Conservation (phyloP, 2,113 vertebrate genomes). For the Electrona antarctica region DNA sequence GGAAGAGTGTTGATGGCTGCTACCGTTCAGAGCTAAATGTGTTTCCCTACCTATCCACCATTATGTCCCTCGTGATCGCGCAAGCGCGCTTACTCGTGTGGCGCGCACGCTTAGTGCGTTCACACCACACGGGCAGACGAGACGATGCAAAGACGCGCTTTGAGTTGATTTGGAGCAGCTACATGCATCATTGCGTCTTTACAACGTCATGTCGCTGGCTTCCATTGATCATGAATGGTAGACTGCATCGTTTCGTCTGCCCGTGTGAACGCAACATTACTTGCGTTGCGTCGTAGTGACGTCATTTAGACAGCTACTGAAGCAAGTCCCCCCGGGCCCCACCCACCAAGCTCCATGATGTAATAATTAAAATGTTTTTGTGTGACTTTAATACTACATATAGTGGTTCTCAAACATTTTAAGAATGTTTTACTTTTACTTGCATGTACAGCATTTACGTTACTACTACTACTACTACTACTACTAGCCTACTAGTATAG, state of each 20-base stretch:
- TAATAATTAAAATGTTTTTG: neutral
- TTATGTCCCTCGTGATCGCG: conserved; percentile 60
- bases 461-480: no score
- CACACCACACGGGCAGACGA: no score
- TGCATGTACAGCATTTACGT: no score
- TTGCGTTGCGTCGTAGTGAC: conserved; percentile 48
- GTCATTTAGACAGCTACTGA: conserved; percentile 20
- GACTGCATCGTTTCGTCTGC: no score
- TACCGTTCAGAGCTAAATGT: conserved; percentile 26
- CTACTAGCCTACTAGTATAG: no score
- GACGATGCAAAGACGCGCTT: no score
- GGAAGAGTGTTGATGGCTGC: conserved; percentile 44
- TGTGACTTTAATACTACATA: neutral
- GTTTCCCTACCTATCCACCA: conserved; percentile 76
- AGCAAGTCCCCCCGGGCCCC: no score
- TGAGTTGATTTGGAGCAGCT: no score
- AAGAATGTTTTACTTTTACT: no score
- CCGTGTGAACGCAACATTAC: neutral
- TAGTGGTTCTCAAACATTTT: neutral
- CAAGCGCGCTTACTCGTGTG: conserved; percentile 36
- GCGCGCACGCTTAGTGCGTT: conserved; percentile 57
- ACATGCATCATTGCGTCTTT: no score
- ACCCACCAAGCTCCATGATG: neutral
- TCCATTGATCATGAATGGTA: no score
- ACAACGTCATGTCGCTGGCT: no score